Evolutionary conservation across 2,888 invertebrate genomes (phyloP).

Genomic region (Lasioglossum zephyrum): DNA sequence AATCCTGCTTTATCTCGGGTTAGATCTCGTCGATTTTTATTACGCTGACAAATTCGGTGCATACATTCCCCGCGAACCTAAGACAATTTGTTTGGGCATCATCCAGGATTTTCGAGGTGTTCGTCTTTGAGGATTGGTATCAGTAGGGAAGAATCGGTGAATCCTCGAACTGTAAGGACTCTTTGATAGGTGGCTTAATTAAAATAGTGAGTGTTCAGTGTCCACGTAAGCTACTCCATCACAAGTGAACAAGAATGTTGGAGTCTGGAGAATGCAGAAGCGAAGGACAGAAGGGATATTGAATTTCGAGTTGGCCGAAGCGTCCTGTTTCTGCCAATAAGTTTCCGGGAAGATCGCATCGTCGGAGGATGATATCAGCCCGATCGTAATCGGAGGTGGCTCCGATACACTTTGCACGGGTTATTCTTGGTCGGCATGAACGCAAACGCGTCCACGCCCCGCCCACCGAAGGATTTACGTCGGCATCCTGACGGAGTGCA

Average conservation of each 20-base stretch:
- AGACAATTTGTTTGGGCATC: neutral
- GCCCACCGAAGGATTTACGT: constrained; percentile 74
- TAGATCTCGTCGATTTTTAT: constrained; percentile 44
- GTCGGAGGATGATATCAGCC: neutral
- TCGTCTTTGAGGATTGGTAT: neutral
- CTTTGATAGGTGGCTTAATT: neutral
- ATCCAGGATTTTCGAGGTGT: neutral
- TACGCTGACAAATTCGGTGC: constrained; percentile 48
- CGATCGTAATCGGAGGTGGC: constrained; percentile 30
- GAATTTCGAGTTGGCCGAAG: neutral
- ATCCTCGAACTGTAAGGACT: neutral
- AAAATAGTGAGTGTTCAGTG: neutral
- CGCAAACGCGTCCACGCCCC: constrained; percentile 67
- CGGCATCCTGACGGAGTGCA: constrained; percentile 54
- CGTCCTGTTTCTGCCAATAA: neutral
- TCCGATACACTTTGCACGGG: constrained; percentile 55
- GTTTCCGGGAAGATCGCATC: neutral
- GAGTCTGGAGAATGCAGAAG: neutral
- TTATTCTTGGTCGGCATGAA: constrained; percentile 65
- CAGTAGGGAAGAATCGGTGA: neutral
- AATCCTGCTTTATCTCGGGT: constrained; percentile 45
- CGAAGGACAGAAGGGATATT: neutral
- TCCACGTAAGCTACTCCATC: neutral
- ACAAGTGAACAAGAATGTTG: neutral
- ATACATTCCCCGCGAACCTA: neutral